Conservation (phyloP, 2,888 invertebrate genomes). For the Cotesia congregata region DNA sequence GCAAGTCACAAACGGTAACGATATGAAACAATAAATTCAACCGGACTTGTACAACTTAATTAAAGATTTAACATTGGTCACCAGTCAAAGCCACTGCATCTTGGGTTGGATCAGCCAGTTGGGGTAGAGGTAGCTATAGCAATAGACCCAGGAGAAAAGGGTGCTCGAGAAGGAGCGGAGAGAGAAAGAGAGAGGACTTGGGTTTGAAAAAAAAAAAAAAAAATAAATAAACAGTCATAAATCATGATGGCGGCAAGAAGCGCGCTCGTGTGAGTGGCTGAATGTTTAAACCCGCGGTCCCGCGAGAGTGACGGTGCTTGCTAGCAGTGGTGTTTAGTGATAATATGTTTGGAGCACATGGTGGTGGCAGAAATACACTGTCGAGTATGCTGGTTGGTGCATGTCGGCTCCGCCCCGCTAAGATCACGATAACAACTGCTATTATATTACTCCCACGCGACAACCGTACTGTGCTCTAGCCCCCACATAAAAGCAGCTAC, state of each 20-base stretch:
- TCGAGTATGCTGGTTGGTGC: slow-evolving; percentile 63
- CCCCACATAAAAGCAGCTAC: slow-evolving; percentile 34
- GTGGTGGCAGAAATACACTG: slow-evolving; percentile 60
- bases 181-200: slow-evolving; percentile 25
- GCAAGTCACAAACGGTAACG: not conserved
- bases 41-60: not conserved
- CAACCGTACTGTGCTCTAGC: slow-evolving; percentile 42
- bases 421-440: slow-evolving; percentile 62
- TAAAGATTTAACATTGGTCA: not conserved
- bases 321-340: slow-evolving; percentile 58
- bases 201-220: slow-evolving; percentile 18
- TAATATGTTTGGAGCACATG: slow-evolving; percentile 55
- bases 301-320: slow-evolving; percentile 49
- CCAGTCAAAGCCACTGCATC: not conserved
- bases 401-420: slow-evolving; percentile 62
- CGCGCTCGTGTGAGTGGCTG: slow-evolving; percentile 49
- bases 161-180: slow-evolving; percentile 29
- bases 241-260: slow-evolving; percentile 60
- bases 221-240: slow-evolving; percentile 54
- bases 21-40: not conserved
- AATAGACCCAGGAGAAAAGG: slow-evolving; percentile 10
- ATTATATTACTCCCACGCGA: slow-evolving; percentile 65
- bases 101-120: not conserved
- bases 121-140: not conserved
- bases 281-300: slow-evolving; percentile 43